Percentiles rank a stretch among this genome's conserved stretches.
Evolutionary conservation across 2,888 invertebrate genomes (phyloP).

Genomic region (Caenorhabditis macrosperma): DNA sequence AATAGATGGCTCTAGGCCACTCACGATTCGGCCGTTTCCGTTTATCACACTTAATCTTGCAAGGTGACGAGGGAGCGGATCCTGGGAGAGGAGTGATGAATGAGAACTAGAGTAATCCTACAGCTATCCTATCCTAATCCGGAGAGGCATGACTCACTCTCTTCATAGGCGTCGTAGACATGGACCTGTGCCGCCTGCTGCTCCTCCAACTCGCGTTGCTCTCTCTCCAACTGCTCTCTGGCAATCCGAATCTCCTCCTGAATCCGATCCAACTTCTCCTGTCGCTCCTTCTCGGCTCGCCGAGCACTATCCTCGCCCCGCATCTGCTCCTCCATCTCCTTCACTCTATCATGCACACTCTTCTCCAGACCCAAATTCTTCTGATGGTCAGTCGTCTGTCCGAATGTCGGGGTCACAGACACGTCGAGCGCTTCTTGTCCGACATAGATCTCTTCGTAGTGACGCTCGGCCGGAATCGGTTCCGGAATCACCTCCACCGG

Average conservation of each 20-base stretch:
- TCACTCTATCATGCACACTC: constrained; percentile 43
- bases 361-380: constrained; percentile 51
- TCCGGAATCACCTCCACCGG: constrained; percentile 25
- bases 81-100: not conserved
- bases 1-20: too few species aligned
- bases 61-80: constrained; percentile 36
- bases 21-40: constrained; percentile 37
- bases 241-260: constrained; percentile 41
- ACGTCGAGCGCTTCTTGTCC: constrained; percentile 52
- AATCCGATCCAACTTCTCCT: constrained; percentile 2
- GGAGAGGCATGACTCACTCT: constrained; percentile 23
- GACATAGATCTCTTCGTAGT: constrained; percentile 51
- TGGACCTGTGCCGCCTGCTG: constrained; percentile 3
- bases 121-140: not conserved
- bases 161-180: constrained; percentile 14
- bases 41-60: constrained; percentile 48
- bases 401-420: constrained; percentile 43
- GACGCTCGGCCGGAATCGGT: constrained; percentile 29
- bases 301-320: constrained; percentile 17
- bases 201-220: constrained; percentile 5
- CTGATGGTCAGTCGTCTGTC: constrained; percentile 25
- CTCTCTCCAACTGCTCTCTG: not conserved
- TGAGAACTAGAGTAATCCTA: not conserved
- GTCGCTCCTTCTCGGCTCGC: constrained; percentile 22
- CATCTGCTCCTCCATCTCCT: constrained; percentile 46